Conservation (phyloP, 2,797 vertebrate genomes). For the Pseudomugil gertrudae region DNA sequence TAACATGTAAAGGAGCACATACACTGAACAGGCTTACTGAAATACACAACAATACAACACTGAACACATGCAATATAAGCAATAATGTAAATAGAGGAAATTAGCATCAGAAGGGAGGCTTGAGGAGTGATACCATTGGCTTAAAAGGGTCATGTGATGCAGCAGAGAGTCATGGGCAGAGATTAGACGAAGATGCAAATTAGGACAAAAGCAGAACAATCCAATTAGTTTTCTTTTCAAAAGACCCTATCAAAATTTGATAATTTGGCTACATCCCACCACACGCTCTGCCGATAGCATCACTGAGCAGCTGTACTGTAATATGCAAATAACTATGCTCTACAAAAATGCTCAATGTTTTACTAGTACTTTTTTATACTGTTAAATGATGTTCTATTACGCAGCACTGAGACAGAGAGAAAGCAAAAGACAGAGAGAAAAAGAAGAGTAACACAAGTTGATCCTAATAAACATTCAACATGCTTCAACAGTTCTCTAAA, state of each 20-base stretch:
- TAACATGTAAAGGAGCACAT: slow-evolving; percentile 53
- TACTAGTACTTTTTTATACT: slow-evolving; percentile 58
- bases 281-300: slow-evolving; percentile 78
- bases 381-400: slow-evolving; percentile 75
- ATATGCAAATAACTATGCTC: slow-evolving; percentile 68
- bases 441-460: slow-evolving; percentile 72
- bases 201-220: slow-evolving; percentile 65
- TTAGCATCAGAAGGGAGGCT: slow-evolving; percentile 71
- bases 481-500: slow-evolving; percentile 80
- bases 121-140: slow-evolving; percentile 80
- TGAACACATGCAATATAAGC: slow-evolving; percentile 79
- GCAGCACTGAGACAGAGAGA: slow-evolving; percentile 76
- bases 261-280: slow-evolving; percentile 79
- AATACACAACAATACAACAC: slow-evolving; percentile 72
- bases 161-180: slow-evolving; percentile 72
- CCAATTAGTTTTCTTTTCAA: slow-evolving; percentile 51
- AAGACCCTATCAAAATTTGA: slow-evolving; percentile 61
- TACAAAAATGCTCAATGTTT: slow-evolving; percentile 65
- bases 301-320: slow-evolving; percentile 76
- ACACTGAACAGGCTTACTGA: slow-evolving; percentile 71
- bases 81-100: slow-evolving; percentile 70
- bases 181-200: slow-evolving; percentile 71
- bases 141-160: slow-evolving; percentile 81
- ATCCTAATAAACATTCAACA: slow-evolving; percentile 83
- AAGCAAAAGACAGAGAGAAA: slow-evolving; percentile 54